Percentiles rank a stretch among this genome's conserved stretches.
phyloP scores from a whole-genome alignment of 2,797 vertebrate species.

The Pristis pectinata region DNA sequence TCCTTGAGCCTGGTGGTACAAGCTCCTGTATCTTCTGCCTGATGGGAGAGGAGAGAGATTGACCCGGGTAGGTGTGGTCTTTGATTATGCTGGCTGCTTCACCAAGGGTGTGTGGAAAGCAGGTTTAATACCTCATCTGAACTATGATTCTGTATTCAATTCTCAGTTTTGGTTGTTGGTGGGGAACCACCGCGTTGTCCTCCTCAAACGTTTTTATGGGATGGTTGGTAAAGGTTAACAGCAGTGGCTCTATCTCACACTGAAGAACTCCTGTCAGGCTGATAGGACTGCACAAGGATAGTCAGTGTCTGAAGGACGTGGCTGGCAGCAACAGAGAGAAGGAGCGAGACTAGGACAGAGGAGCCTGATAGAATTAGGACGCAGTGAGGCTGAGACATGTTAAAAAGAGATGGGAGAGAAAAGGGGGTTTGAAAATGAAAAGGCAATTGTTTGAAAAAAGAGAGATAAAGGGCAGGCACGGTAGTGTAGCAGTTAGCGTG shows the following conservation, averaged over 20 bases:
- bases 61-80: too few relatives aligned
- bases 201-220: conserved; percentile 12
- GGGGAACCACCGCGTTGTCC: not conserved
- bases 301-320: not conserved
- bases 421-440: too few relatives aligned
- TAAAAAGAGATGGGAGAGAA: not conserved
- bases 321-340: not conserved
- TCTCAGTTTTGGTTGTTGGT: not conserved
- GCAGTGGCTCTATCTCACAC: not conserved
- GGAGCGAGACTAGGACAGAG: not conserved
- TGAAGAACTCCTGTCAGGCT: not conserved
- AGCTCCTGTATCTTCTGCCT: too few relatives aligned
- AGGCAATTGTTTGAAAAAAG: not conserved
- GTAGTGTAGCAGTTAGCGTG: too few relatives aligned
- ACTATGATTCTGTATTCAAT: too few relatives aligned
- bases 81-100: too few relatives aligned
- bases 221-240: not conserved
- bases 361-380: not conserved
- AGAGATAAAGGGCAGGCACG: too few relatives aligned
- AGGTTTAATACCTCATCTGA: too few relatives aligned
- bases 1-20: too few relatives aligned
- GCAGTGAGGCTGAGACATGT: not conserved
- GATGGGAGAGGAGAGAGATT: too few relatives aligned
- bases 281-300: not conserved
- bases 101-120: too few relatives aligned